Evolutionary conservation across 2,113 vertebrate genomes (phyloP).

Genomic region (Nothocercus julius): DNA sequence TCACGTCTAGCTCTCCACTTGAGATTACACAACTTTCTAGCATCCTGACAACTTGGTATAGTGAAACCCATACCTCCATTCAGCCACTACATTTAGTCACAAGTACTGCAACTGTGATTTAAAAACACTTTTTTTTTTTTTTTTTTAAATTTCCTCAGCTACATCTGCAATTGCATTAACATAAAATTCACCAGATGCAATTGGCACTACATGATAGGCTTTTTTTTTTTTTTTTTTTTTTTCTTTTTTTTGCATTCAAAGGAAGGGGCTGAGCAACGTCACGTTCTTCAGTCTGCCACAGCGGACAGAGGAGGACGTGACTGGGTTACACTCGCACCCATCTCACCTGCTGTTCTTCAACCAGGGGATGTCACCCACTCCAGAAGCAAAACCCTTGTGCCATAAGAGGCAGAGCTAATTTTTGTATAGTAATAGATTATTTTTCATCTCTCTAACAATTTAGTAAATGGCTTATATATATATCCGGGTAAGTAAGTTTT

Average conservation of each 20-base stretch:
- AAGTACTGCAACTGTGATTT: not conserved
- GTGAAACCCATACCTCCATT: not conserved
- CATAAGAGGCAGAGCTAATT: not conserved
- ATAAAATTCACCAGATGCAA: not conserved
- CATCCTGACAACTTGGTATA: not conserved
- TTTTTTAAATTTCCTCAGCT: not conserved
- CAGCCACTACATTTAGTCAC: not conserved
- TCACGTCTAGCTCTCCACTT: not conserved
- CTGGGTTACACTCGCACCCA: not conserved
- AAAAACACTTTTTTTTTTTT: not conserved
- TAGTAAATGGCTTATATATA: not conserved
- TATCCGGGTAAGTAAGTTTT: not conserved
- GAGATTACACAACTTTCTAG: not conserved
- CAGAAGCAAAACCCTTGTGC: not conserved
- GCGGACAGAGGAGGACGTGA: too few species aligned
- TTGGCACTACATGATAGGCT: rapidly evolving
- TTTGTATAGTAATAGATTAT: not conserved
- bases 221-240: not conserved
- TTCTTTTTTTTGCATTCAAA: not conserved
- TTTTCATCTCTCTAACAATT: not conserved
- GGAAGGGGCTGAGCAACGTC: not conserved
- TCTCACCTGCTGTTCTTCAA: not conserved
- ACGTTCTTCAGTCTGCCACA: not conserved
- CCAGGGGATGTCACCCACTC: not conserved
- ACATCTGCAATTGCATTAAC: not conserved